Evolutionary conservation across 2,888 invertebrate genomes (phyloP).

Genomic region (Drosophila neotestacea): DNA sequence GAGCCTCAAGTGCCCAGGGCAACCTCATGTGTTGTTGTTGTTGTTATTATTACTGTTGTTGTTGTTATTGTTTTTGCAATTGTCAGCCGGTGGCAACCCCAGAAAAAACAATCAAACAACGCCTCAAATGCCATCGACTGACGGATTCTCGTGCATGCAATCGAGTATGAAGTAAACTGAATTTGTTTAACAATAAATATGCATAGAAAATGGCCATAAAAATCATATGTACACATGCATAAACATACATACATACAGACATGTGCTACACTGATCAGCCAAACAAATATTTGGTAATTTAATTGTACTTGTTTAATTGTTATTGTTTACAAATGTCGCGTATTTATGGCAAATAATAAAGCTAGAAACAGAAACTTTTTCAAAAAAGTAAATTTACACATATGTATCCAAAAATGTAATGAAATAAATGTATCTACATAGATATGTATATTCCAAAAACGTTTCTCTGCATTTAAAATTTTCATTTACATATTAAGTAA

Average conservation of each 20-base stretch:
- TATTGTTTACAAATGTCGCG: not conserved
- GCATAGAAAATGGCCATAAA: conserved; percentile 26
- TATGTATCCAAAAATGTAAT: too few relatives aligned
- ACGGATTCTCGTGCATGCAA: conserved; percentile 60
- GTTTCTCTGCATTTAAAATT: too few relatives aligned
- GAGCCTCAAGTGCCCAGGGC: conserved; percentile 72
- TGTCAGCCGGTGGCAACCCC: conserved; percentile 43
- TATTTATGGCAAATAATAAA: not conserved
- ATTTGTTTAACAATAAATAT: conserved; percentile 75
- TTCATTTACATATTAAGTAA: too few relatives aligned
- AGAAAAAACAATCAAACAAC: conserved; percentile 71
- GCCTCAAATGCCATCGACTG: conserved; percentile 50
- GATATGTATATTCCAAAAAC: too few relatives aligned
- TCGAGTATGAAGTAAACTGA: conserved; percentile 53
- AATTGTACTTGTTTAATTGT: not conserved
- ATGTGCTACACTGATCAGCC: conserved; percentile 28
- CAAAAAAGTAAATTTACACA: too few relatives aligned
- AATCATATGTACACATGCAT: not conserved
- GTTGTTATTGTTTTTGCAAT: conserved; percentile 16
- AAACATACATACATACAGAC: not conserved
- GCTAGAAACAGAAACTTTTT: not conserved
- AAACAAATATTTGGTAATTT: not conserved
- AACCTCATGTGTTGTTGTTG: conserved; percentile 49
- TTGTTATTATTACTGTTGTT: not conserved
- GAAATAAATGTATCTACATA: too few relatives aligned